Base-by-base conservation (phyloP, 2,113 vertebrate species). In the Eidolon helvum region DNA sequence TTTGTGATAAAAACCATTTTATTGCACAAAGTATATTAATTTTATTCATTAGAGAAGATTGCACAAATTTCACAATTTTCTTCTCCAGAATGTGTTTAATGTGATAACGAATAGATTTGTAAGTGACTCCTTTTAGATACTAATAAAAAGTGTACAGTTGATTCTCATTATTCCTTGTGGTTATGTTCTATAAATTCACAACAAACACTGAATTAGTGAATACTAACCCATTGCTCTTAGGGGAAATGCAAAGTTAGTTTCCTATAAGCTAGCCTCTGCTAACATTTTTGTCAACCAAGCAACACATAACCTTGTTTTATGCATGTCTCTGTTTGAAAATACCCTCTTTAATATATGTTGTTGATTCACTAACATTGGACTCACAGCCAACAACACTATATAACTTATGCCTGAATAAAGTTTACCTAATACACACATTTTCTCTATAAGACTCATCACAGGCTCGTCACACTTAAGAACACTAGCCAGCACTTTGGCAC, bases 101-200 rank as follows among this genome's bases (percentile, higher is more conserved):
- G 35, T 94, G 50, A 68, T 55, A 83, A 40, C 65, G 11, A 95
- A 87, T 21, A 83, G 61, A 57, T 87, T 63, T 85, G n/a, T 79
- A 92, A 91, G 86, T 95, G 24, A 75, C 21, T 66, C 72, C 61
- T 94, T 84, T 91, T 72, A 86, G 43, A n/a, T 75, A 11, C 11
- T 84, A 74, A 57, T 72, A 59, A 63, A 72, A 90, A 78, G 80
- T 45, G 69, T 33, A 33, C 19, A 79, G 72, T 79, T 53, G 53
- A 75, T 84, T 75, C 61, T 93, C 22, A 86, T 91, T 90, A 85
- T 82, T 94, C 82, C 77, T 91, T 95, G n/a, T 71, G 33, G 22
- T 50, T 65, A 10, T 77, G 55, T 48, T 91, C 88, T 91, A 88
- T 66, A 88, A 92, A 85, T 59, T 85, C 6, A 10, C 80, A 59